These are phyloP conservation scores for Metellina segmentata DNA, from an alignment of 2,888 invertebrate species.

Conservation along the genomic window DNA sequence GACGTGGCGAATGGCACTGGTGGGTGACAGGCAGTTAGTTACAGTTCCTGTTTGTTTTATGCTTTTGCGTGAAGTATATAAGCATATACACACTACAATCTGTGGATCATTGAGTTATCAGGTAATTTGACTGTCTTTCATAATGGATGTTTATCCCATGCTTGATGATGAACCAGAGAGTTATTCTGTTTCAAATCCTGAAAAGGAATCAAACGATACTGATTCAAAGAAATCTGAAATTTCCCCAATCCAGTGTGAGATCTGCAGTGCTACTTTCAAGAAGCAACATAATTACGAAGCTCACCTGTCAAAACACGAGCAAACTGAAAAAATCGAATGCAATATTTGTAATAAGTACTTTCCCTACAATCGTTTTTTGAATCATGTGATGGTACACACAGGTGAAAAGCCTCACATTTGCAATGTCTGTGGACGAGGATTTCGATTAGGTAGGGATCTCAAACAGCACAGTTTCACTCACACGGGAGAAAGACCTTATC, in stretches of 20 bases:
- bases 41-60: no score
- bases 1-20: no score
- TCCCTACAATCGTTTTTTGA: constrained; percentile 34
- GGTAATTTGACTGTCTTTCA: background rate
- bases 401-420: constrained; percentile 58
- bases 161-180: background rate
- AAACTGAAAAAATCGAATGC: constrained; percentile 32
- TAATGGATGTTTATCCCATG: background rate
- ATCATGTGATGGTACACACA: constrained; percentile 60
- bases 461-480: constrained; percentile 64
- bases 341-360: constrained; percentile 48
- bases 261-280: constrained; percentile 28
- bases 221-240: background rate
- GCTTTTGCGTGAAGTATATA: no score
- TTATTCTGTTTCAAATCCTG: background rate
- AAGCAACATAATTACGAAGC: constrained; percentile 1
- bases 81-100: no score
- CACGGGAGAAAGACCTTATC: constrained; percentile 69
- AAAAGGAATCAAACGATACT: background rate
- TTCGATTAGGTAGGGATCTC: constrained; percentile 55
- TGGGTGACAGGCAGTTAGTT: no score
- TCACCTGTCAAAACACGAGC: constrained; percentile 30
- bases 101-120: no score
- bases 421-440: constrained; percentile 50
- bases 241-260: constrained; percentile 4